Percentiles rank a stretch among this genome's conserved stretches.
These are phyloP conservation scores for Aphaenogaster floridana DNA, from an alignment of 1,140 invertebrate genomes.

Conservation along the genomic window DNA sequence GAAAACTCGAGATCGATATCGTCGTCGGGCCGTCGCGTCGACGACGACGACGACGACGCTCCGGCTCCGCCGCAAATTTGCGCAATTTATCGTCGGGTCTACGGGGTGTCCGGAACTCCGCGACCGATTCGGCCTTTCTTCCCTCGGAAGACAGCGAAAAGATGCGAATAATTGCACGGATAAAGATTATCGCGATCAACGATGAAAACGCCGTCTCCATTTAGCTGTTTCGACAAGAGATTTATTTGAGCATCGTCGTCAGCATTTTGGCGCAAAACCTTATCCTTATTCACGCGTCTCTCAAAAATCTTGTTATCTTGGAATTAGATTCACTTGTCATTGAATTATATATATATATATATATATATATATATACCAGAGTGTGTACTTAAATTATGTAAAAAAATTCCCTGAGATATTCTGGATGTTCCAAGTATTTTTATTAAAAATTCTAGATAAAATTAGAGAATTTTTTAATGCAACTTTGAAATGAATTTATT, in stretches of 20 bases:
- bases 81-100: constrained; percentile 26
- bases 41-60: constrained; percentile 23
- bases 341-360: neutral
- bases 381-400: too few relatives aligned
- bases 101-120: neutral
- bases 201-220: neutral
- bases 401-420: too few relatives aligned
- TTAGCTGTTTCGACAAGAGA: neutral
- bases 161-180: neutral
- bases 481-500: too few relatives aligned
- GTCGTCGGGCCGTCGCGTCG: constrained; percentile 64
- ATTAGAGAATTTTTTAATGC: too few relatives aligned
- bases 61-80: constrained; percentile 30
- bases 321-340: neutral
- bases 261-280: neutral
- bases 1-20: constrained; percentile 76
- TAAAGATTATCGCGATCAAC: neutral
- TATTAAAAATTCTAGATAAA: too few relatives aligned
- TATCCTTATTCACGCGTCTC: neutral
- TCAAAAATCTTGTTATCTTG: neutral
- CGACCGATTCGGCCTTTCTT: neutral
- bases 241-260: neutral
- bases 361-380: too few relatives aligned
- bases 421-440: too few relatives aligned
- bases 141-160: neutral